phyloP scores from a whole-genome alignment of 2,888 invertebrate species.

The Acrocyrtus sp. region DNA sequence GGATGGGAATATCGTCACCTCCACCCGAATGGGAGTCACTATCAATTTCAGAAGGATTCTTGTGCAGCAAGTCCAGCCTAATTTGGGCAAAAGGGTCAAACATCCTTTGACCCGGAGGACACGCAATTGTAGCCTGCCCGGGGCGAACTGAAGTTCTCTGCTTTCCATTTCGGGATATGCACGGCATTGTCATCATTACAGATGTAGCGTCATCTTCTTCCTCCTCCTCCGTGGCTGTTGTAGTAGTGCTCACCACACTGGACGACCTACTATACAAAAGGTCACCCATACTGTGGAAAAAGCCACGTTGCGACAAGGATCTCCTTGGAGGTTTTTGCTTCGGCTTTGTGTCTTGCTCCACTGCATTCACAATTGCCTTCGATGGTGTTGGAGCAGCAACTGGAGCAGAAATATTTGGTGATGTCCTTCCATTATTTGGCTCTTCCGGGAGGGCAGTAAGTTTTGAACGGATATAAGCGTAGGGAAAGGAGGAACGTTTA shows the following conservation, averaged over 20 bases:
- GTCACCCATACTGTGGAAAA: constrained; percentile 61
- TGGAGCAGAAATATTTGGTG: background rate
- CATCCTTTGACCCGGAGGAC: constrained; percentile 22
- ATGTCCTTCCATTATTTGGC: constrained; percentile 20
- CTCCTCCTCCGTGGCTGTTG: background rate
- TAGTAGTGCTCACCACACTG: background rate
- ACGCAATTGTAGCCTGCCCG: constrained; percentile 22
- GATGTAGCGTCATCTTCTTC: constrained; percentile 8
- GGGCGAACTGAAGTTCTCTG: background rate
- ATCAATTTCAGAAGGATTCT: constrained; percentile 29
- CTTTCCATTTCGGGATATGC: constrained; percentile 6
- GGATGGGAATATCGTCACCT: too few relatives aligned
- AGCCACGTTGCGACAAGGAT: constrained; percentile 19
- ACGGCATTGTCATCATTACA: background rate
- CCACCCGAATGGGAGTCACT: constrained; percentile 24
- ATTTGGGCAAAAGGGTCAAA: constrained; percentile 58
- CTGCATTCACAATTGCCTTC: too few relatives aligned
- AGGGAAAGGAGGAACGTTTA: constrained; percentile 62
- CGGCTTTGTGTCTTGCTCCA: background rate
- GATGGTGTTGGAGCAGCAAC: background rate
- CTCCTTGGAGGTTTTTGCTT: background rate
- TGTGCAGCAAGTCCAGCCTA: constrained; percentile 59
- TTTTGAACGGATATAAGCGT: constrained; percentile 64
- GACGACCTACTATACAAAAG: constrained; percentile 30
- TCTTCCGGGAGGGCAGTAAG: constrained; percentile 64